These are phyloP conservation scores for Micrastur ruficollis DNA, from an alignment of 2,797 vertebrate species.

Conservation along the genomic window DNA sequence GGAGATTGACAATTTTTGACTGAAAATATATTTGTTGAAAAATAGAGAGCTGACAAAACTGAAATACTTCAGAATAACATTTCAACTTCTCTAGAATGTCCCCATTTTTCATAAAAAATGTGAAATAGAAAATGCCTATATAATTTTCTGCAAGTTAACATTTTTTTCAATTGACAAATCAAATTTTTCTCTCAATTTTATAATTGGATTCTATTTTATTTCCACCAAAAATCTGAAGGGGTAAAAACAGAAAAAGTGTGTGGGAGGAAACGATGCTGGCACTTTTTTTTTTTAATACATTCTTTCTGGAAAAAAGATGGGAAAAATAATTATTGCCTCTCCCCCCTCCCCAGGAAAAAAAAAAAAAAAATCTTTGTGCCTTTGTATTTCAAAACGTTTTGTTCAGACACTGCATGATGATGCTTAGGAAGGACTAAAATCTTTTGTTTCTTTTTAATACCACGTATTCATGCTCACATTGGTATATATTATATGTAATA, in stretches of 20 bases:
- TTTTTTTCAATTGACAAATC: slow-evolving; percentile 55
- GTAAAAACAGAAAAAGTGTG: slow-evolving; percentile 53
- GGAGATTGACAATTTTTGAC: slow-evolving; percentile 48
- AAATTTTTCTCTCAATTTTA: slow-evolving; percentile 44
- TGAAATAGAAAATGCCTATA: slow-evolving; percentile 38
- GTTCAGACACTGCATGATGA: background rate
- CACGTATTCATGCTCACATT: background rate
- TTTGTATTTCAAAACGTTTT: slow-evolving; percentile 19
- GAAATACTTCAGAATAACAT: slow-evolving; percentile 55
- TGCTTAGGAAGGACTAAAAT: background rate
- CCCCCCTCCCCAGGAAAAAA: background rate
- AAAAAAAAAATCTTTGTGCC: background rate
- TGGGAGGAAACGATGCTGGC: slow-evolving; percentile 15
- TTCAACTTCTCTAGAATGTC: slow-evolving; percentile 34
- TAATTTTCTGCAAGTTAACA: slow-evolving; percentile 51
- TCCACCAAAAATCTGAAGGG: slow-evolving; percentile 37
- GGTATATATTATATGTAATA: background rate
- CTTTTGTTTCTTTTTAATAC: background rate
- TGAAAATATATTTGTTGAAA: slow-evolving; percentile 40
- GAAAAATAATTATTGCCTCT: slow-evolving; percentile 17
- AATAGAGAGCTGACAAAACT: slow-evolving; percentile 55
- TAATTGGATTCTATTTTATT: slow-evolving; percentile 50
- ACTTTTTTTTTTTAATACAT: background rate
- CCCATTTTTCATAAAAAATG: slow-evolving; percentile 8
- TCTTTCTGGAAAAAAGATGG: background rate